These are phyloP conservation scores for Pipistrellus nathusii DNA, from an alignment of 2,797 vertebrate species.

Conservation along the genomic window DNA sequence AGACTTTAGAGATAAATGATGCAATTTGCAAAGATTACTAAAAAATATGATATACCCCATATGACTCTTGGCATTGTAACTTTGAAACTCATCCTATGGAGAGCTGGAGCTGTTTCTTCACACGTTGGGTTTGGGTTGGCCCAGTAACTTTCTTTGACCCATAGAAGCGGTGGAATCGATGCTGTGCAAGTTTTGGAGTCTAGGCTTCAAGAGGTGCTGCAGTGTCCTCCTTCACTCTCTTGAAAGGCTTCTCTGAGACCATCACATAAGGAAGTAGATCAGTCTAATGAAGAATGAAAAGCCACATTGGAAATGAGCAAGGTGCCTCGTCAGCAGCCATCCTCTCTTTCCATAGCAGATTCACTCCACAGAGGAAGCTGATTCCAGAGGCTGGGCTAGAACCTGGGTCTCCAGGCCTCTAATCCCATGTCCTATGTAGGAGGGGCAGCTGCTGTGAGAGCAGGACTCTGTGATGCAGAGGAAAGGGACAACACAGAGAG, in stretches of 20 bases:
- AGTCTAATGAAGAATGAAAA: background rate
- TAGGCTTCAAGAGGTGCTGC: background rate
- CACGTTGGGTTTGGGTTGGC: background rate
- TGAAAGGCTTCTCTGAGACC: background rate
- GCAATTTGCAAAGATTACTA: background rate
- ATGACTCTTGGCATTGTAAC: background rate
- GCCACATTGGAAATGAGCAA: background rate
- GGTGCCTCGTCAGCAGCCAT: fast-evolving
- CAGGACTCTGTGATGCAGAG: background rate
- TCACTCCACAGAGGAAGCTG: background rate
- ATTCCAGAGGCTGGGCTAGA: background rate
- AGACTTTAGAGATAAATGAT: background rate
- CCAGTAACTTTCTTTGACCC: background rate
- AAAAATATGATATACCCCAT: background rate
- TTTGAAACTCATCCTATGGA: background rate
- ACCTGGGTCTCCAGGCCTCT: background rate
- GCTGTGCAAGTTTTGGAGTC: background rate
- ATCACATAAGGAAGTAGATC: background rate
- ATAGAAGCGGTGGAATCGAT: too few relatives aligned
- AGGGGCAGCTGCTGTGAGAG: background rate
- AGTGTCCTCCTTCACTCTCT: background rate
- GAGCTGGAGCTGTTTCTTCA: background rate
- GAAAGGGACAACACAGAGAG: background rate
- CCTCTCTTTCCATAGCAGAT: background rate
- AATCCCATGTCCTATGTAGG: background rate